Evolutionary conservation across 1,140 invertebrate genomes (phyloP).

Genomic region (Conus betulinus): DNA sequence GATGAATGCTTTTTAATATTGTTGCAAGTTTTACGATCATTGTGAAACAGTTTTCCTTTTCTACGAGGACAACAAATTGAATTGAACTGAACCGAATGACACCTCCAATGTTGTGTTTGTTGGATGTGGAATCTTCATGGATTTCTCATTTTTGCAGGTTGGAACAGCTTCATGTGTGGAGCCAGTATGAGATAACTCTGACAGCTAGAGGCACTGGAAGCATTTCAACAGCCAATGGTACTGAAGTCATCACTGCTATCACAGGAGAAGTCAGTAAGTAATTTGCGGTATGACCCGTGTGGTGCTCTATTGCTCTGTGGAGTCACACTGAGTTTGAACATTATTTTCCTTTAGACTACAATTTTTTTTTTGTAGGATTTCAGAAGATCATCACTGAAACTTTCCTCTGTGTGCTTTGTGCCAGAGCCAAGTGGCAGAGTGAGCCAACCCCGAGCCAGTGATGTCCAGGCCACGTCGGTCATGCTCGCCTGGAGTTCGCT

Average conservation of each 20-base stretch:
- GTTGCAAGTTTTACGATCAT: too few species aligned
- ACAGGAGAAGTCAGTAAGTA: constrained; percentile 6
- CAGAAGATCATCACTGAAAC: too few species aligned
- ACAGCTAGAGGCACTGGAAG: background rate
- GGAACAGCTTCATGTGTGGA: background rate
- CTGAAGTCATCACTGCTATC: background rate
- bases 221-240: background rate
- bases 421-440: background rate
- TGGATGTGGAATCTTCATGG: background rate
- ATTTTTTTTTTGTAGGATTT: too few species aligned
- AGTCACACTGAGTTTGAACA: background rate
- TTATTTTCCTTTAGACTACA: too few species aligned
- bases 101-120: too few species aligned
- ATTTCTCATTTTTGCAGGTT: background rate
- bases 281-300: too few species aligned
- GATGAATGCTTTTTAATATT: too few species aligned
- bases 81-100: too few species aligned
- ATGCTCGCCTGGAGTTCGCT: constrained; percentile 48
- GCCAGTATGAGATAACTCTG: background rate
- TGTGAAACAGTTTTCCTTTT: too few species aligned
- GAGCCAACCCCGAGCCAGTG: constrained; percentile 15
- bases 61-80: too few species aligned
- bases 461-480: constrained; percentile 30
- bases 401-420: too few species aligned
- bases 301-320: too few species aligned